Evolutionary conservation across 1,140 invertebrate species (phyloP), one percentile per base, ranked within the genome.

Genomic region (Penaeus indicus): DNA sequence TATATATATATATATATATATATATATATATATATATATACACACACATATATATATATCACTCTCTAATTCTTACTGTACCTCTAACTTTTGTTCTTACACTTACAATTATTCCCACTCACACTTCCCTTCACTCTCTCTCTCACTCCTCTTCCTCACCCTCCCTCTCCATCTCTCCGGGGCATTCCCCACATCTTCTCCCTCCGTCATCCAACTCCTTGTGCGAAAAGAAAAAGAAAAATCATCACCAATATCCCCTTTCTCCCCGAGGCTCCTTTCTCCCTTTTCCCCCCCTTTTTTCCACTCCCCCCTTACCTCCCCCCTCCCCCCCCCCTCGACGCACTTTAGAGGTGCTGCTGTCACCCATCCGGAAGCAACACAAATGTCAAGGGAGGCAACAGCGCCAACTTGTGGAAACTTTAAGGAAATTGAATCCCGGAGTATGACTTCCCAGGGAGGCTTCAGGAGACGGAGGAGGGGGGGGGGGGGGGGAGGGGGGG

Each of bases 401-500:
- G 47, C 61, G n/a, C 78, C 27, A 80, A 80, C 78, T 80, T 80
- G 78, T 60, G 61, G 22, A 60, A 80, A 80, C 78, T 80, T 80
- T 32, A 60, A 47, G 47, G 27, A 80, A 80, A 80, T 80, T 80
- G 78, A 80, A 80, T 80, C 78, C 78, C 78, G 38, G 78, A 80
- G 78, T 32, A 80, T 80, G 54, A 80, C 47, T 60, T 80, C 16
- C 47, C 22, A n/a, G 18, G 18, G 22, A 18, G 47, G 22, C 78
- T n/a, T 54, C 7, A 19, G 32, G 22, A 75, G 42, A 11, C 5
- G 21, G 25, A 19, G 25, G 72, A 75, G 72, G 42, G 19, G 42
- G 25, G 38, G 25, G 42, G 19, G 42, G 72, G 38, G 72, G 42
- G 19, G 42, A 27, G 21, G 72, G 42, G 19, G 42, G n/a, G 21